A percentile compares a stretch with the other conserved stretches of the same genome.
Conservation (phyloP, 2,113 vertebrate species). For the Toxotes chatareus region DNA sequence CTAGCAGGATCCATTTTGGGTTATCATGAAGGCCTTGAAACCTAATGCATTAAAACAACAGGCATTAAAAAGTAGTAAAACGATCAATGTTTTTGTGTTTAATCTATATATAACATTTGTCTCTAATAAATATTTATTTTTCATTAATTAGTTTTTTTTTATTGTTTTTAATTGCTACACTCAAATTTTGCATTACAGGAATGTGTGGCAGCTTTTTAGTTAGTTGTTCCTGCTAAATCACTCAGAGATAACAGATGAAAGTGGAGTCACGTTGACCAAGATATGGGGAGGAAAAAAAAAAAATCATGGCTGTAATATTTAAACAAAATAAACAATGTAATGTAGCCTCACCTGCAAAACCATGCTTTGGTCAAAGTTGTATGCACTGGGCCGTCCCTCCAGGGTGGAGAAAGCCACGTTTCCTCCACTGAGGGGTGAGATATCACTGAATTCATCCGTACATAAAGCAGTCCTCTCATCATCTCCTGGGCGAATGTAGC, state of each 20-base stretch:
- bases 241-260: neutral
- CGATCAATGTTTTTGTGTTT: neutral
- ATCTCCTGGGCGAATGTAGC: conserved; percentile 85
- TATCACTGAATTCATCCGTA: conserved; percentile 95
- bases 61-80: neutral
- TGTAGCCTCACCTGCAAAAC: conserved; percentile 87
- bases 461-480: conserved; percentile 91
- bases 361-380: conserved; percentile 92
- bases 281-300: neutral
- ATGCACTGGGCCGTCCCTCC: conserved; percentile 94
- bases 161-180: neutral
- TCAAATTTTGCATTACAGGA: neutral
- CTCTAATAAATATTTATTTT: neutral
- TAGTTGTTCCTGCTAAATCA: neutral
- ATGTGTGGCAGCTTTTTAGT: neutral
- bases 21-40: conserved; percentile 6
- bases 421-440: conserved; percentile 94
- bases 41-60: neutral
- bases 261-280: neutral
- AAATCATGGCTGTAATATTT: neutral
- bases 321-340: neutral
- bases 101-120: neutral
- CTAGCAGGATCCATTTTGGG: neutral
- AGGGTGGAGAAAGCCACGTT: conserved; percentile 97
- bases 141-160: neutral